These are phyloP conservation scores for Athripsodes cinereus DNA, from an alignment of 2,888 invertebrate species.

Conservation along the genomic window DNA sequence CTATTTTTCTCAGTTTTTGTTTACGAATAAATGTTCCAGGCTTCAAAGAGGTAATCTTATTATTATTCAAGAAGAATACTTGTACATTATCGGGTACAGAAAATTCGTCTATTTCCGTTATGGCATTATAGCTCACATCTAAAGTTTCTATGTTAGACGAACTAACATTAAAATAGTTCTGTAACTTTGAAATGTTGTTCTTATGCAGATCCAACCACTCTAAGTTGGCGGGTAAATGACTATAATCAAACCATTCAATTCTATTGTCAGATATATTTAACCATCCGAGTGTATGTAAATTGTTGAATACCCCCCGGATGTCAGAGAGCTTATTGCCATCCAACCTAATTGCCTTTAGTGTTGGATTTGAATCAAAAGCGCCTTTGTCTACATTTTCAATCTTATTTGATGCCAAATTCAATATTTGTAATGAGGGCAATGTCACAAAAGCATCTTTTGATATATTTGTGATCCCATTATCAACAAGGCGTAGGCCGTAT, in stretches of 20 bases:
- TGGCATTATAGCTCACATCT: constrained; percentile 68
- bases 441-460: constrained; percentile 68
- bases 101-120: constrained; percentile 61
- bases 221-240: constrained; percentile 65
- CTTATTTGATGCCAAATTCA: constrained; percentile 75
- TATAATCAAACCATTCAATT: constrained; percentile 73
- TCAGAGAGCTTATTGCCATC: constrained; percentile 73
- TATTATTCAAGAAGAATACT: constrained; percentile 69
- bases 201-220: constrained; percentile 77
- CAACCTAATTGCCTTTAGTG: constrained; percentile 66
- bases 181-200: constrained; percentile 68
- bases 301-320: constrained; percentile 70
- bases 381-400: constrained; percentile 69
- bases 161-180: constrained; percentile 63
- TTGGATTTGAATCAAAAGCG: constrained; percentile 67
- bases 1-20: constrained; percentile 66
- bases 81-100: constrained; percentile 70
- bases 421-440: constrained; percentile 64
- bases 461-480: constrained; percentile 69
- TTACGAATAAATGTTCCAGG: constrained; percentile 69
- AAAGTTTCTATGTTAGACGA: constrained; percentile 66
- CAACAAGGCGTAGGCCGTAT: constrained; percentile 69
- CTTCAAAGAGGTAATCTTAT: constrained; percentile 63
- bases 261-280: constrained; percentile 76
- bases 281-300: constrained; percentile 68